Evolutionary conservation across 2,797 vertebrate genomes (phyloP).

Genomic region (Pogonophryne albipinna): DNA sequence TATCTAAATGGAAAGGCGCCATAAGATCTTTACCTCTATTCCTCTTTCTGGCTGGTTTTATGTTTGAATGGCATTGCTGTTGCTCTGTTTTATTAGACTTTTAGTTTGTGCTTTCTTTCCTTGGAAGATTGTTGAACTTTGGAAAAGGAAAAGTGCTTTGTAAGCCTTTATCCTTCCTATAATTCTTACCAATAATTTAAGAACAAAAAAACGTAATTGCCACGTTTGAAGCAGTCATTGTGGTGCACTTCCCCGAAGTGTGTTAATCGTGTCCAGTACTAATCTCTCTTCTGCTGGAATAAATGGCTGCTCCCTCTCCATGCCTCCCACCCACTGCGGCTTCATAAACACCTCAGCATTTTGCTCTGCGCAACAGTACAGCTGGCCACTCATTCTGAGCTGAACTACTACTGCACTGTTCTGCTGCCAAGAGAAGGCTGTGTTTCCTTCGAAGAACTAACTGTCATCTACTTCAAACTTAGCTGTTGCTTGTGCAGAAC

Average conservation of each 20-base stretch:
- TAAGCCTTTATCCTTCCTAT: too few species aligned
- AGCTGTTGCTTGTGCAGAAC: neutral
- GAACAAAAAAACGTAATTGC: too few species aligned
- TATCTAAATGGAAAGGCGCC: too few species aligned
- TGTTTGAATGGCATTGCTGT: too few species aligned
- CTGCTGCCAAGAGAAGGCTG: neutral
- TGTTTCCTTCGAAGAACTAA: neutral
- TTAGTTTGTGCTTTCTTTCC: neutral
- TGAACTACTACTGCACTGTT: neutral
- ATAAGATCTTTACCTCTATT: too few species aligned
- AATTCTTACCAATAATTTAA: too few species aligned
- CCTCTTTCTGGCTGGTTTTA: too few species aligned
- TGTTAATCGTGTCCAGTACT: neutral
- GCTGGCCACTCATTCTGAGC: conserved; percentile 5
- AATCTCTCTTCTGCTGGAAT: neutral
- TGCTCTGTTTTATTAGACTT: too few species aligned
- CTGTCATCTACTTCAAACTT: neutral
- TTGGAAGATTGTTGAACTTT: neutral
- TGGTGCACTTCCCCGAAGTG: too few species aligned
- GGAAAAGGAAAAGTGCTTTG: neutral
- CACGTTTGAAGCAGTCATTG: neutral
- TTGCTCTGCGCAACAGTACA: conserved; percentile 3
- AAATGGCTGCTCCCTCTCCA: neutral
- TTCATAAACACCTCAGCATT: conserved; percentile 51
- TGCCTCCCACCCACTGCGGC: conserved; percentile 27